Conservation (phyloP, 1,140 invertebrate genomes). For the Scylla paramamosain region DNA sequence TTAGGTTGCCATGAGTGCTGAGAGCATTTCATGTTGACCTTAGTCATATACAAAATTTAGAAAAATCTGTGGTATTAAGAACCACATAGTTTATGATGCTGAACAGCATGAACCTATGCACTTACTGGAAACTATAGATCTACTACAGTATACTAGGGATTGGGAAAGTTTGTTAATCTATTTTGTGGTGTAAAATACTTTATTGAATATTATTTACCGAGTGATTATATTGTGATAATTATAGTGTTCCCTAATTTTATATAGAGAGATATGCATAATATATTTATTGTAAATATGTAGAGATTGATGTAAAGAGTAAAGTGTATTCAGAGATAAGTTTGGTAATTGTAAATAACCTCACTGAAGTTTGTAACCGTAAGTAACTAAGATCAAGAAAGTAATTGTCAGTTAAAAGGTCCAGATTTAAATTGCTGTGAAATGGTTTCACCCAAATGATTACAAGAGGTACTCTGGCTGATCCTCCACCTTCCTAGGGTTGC, state of each 20-base stretch:
- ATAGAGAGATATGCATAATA: neutral
- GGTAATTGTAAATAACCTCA: neutral
- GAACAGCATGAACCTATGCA: no score
- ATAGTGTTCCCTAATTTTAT: neutral
- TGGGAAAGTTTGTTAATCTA: neutral
- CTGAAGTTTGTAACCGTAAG: neutral
- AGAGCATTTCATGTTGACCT: no score
- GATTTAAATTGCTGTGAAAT: no score
- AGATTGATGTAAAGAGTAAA: neutral
- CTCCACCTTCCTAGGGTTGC: no score
- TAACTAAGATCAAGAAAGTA: no score
- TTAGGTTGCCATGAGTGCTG: no score
- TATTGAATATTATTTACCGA: neutral
- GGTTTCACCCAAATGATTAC: no score
- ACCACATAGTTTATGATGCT: no score
- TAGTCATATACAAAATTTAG: no score
- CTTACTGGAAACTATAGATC: neutral
- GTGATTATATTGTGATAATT: conserved; percentile 13
- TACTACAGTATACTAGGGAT: neutral
- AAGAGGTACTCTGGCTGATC: no score
- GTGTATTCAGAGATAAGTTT: neutral
- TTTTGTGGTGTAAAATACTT: neutral
- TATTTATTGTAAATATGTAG: conserved; percentile 11
- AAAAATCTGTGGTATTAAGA: no score
- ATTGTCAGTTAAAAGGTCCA: no score